Evolutionary conservation across 2,113 vertebrate species (phyloP), one percentile per base, ranked within the genome.

Genomic region (Megaleporinus macrocephalus): DNA sequence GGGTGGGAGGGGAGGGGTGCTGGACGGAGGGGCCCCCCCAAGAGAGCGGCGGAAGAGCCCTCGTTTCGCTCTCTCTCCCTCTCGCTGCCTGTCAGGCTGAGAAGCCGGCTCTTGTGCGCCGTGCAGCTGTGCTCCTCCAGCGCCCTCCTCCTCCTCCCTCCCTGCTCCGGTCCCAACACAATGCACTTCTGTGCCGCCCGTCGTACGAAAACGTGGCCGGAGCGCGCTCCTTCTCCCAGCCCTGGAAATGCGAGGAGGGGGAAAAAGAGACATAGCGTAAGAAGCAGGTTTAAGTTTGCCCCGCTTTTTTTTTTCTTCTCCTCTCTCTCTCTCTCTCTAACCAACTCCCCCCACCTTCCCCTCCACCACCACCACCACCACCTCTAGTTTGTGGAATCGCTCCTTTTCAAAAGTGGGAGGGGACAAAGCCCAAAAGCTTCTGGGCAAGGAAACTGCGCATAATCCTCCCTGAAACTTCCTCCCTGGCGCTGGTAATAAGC

Each of bases 401-500:
- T 90, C 91, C 91, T 93, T 91, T 90, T 86, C 81, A 89, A 59
- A 74, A 91, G 95, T 94, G 95, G 95, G 96, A 95, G 96, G 95
- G 95, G 95, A 95, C 93, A 93, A 91, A 84, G 72, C 63, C 84
- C 86, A 61, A 68, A 70, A 92, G 92, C 92, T 86, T 93, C 91
- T 75, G 92, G 93, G 91, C 91, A 87, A 95, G 95, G 94, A 96
- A 97, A 96, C 90, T 92, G 93, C 91, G 93, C 94, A 95, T 95
- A 97, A 96, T 96, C 95, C 96, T 93, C 95, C 94, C 91, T 89
- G 93, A 94, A 93, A 95, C 81, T 91, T 92, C 90, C 94, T 95
- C 94, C 92, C 93, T 92, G 90, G 93, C 76, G 85, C 92, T 92
- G 91, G 92, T 89, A 86, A 94, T 86, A 90, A 92, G 91, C 94